Base-by-base conservation (phyloP, 2,113 vertebrate species). In the Sapayoa aenigma region DNA sequence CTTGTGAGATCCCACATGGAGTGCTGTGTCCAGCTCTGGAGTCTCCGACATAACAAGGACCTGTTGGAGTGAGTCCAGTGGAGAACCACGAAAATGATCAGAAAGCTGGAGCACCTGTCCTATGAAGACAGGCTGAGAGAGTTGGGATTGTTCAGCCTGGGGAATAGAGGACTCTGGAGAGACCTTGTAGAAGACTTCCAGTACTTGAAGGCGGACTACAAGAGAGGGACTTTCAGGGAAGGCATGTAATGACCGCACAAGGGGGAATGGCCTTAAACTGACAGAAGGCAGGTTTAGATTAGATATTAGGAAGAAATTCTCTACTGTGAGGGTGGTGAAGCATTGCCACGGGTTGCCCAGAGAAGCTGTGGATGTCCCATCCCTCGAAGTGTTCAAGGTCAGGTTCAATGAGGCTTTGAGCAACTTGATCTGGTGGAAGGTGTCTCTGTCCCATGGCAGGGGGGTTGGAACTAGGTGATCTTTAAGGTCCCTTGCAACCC, bases 21-120 rank as follows among this genome's bases (percentile, higher is more conserved):
- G 39, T 1, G 17, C 47, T 68, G 46, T 47, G 41, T 52, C 33
- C 69, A 47, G 28, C 24, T 25, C n/a, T 60, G 71, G 16, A 12
- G 3, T 55, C 11, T 18, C 17, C 47, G 47, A 0, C 0, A 1
- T n/a, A 41, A 53, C 11, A 53, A 25, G 24, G 25, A 15, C 47
- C 47, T 28, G 19, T 30, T 37, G 71, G 53, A 89, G 13, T 62
- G 30, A 10, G 55, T 83, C 55, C 21, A 18, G 39, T 47, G 21
- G n/a, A 83, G 25, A 14, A 30, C 14, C 21, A 35, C 41, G 47
- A 41, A n/a, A 28, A 41, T 68, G 33, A 53, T 47, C 46, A 68
- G 30, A 53, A 41, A 19, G 30, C n/a, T 35, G 23, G 23, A 59
- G 23, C 23, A 46, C 5, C 19, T 52, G 23, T 67, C 20, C 28